Base-by-base conservation (phyloP, 2,113 vertebrate species). In the Etheostoma spectabile region DNA sequence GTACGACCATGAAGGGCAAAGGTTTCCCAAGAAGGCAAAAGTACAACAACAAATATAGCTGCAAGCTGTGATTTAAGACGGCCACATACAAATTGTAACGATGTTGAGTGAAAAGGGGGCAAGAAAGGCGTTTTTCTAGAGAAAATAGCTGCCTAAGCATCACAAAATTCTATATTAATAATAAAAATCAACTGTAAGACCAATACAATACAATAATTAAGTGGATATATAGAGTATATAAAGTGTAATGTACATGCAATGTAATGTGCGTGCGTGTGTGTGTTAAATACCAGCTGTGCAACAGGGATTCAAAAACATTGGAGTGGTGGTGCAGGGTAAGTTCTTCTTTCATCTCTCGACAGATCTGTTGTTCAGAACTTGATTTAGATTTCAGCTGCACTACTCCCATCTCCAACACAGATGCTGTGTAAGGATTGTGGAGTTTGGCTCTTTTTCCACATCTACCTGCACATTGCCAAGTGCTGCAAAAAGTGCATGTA, bases 1-100 rank as follows among this genome's bases (percentile, higher is more conserved):
- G 57, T 73, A 49, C 18, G 8, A 46, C 48, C 38, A 33, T 62
- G 81, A 80, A 83, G 84, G 80, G 51, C 68, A 78, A 62, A 68
- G 53, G 74, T 49, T 70, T 86, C 69, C 38, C 35, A 63, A 77
- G 38, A 74, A 66, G 30, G 38, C 0, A 46, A 69, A 75, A 59
- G 71, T 52, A 77, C 3, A 79, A 57, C n/a, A 77, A 77, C 0
- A 81, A 63, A 77, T 38, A 64, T 53, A 46, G 49, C 35, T 56
- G 21, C 16, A 48, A 86, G 56, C 42, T 15, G 76, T 13, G 22
- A 65, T 62, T 75, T 49, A 75, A 88, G 68, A 67, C 0, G 4
- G 12, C 24, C 46, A 16, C 27, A 71, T 38, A 65, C 4, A 73
- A 33, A 57, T n/a, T 45, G 35, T 67, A 45, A 78, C 71, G 71